Base-by-base conservation (phyloP, 1,140 invertebrate species). In the Cardiocondyla obscurior region DNA sequence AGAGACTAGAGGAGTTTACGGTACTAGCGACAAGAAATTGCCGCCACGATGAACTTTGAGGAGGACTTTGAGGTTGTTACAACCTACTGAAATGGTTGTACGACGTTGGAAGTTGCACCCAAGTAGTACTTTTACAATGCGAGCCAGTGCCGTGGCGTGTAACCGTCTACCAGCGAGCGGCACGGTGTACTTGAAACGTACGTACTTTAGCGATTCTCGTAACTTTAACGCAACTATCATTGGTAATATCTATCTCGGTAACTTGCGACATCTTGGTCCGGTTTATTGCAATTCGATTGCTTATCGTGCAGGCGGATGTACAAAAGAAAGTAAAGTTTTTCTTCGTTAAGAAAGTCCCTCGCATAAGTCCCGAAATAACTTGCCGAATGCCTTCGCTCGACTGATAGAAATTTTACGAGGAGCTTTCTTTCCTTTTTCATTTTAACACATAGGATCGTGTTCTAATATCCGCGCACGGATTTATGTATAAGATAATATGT, bases 211-310 rank as follows among this genome's bases (percentile, higher is more conserved):
- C 28, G 60, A 86, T 70, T 60, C 39, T 25, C 60, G 36, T 67
- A 84, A 84, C 58, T 84, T 67, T 25, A 19, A 28, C 42, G 12
- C 33, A 55, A 36, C 39, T 70, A 81, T 65, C 46, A 62, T 81
- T 81, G 39, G 22, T 69, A 57, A 67, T 79, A 72, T 84, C 55
- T 79, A 64, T 57, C 65, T 30, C 16, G 22, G 22, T 49, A 65
- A 76, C 60, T 57, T 57, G 36, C 49, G 36, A 79, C 49, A 67
- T 79, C 60, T 58, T 39, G 44, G 12, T 57, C 53, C 49, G 30
- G 28, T 85, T 77, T 77, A 77, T 83, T 67, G 28, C 55, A 72
- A 83, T 70, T 83, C 46, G 81, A 87, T 87, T 83, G 81, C 53
- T 65, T 51, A 79, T 81, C 84, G 79, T 49, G 8, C 64, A 10